These are phyloP conservation scores for Drosophila ironensis DNA, from an alignment of 1,140 invertebrate genomes.

Conservation along the genomic window DNA sequence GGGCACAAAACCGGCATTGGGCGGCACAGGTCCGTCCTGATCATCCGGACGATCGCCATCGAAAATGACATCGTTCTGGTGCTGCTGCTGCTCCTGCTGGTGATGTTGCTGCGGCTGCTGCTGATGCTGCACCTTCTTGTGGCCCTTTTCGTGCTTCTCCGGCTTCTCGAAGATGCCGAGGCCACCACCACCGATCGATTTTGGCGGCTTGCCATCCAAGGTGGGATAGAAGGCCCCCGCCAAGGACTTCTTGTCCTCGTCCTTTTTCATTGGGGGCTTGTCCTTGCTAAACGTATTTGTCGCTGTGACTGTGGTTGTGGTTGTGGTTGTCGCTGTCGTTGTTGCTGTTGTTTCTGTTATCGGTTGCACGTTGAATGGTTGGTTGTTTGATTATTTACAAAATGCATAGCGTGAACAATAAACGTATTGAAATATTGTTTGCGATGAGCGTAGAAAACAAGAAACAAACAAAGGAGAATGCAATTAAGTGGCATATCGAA, in stretches of 20 bases:
- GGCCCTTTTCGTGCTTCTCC: conserved; percentile 45
- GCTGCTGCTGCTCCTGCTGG: conserved; percentile 52
- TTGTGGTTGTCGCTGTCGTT: conserved; percentile 60
- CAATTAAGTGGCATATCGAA: conserved; percentile 51
- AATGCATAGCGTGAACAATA: conserved; percentile 71
- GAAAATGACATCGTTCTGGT: conserved; percentile 78
- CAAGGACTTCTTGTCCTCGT: conserved; percentile 60
- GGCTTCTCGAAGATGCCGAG: conserved; percentile 65
- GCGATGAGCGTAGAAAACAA: conserved; percentile 59
- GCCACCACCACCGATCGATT: conserved; percentile 20
- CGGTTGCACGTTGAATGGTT: conserved; percentile 53
- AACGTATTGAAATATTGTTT: conserved; percentile 42
- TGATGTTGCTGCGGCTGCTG: conserved; percentile 35
- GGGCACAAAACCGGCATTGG: conserved; percentile 55
- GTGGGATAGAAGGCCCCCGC: conserved; percentile 76
- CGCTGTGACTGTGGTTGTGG: conserved; percentile 35
- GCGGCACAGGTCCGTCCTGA: conserved; percentile 62
- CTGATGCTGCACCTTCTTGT: conserved; percentile 63
- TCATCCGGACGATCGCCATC: conserved; percentile 69
- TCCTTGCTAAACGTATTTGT: conserved; percentile 39
- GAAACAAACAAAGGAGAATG: conserved; percentile 55
- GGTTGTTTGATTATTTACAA: conserved; percentile 73
- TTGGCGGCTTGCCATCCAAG: conserved; percentile 77
- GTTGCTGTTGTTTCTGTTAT: conserved; percentile 56
- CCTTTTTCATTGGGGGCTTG: conserved; percentile 26